phyloP scores from a whole-genome alignment of 2,888 invertebrate genomes.

The Frankliniella fusca region DNA sequence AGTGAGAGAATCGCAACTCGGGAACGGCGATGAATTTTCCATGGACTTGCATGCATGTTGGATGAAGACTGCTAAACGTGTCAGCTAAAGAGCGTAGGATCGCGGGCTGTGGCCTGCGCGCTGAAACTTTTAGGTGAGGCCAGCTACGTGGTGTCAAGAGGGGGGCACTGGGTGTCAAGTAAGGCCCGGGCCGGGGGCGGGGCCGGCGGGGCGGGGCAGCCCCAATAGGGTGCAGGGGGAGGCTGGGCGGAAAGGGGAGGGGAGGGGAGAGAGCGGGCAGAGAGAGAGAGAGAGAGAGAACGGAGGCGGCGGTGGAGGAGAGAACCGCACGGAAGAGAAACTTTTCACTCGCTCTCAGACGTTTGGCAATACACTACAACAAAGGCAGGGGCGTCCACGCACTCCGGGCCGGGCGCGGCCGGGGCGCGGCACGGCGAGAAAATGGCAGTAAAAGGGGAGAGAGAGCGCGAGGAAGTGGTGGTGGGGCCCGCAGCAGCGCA shows the following conservation, averaged over 20 bases:
- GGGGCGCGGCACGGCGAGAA: too few relatives aligned
- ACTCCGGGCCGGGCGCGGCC: too few relatives aligned
- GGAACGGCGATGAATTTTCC: slow-evolving; percentile 22
- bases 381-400: too few relatives aligned
- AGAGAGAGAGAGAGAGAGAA: too few relatives aligned
- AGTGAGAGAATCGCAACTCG: slow-evolving; percentile 18
- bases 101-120: slow-evolving; percentile 24
- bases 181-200: background rate
- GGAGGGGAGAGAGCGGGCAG: background rate
- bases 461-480: too few relatives aligned
- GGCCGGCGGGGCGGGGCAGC: background rate
- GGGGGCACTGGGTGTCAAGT: slow-evolving; percentile 23
- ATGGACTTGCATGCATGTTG: slow-evolving; percentile 24
- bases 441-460: too few relatives aligned
- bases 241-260: background rate
- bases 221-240: background rate
- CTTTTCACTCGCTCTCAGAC: background rate
- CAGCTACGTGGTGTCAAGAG: slow-evolving; percentile 25
- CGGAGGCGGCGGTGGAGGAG: background rate
- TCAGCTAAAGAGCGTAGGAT: slow-evolving; percentile 26
- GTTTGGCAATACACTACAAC: too few relatives aligned
- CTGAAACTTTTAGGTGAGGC: slow-evolving; percentile 26
- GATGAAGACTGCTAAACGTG: slow-evolving; percentile 24
- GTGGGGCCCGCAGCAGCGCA: background rate
- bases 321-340: background rate